Conservation (phyloP, 2,113 vertebrate species). For the Carlito syrichta region DNA sequence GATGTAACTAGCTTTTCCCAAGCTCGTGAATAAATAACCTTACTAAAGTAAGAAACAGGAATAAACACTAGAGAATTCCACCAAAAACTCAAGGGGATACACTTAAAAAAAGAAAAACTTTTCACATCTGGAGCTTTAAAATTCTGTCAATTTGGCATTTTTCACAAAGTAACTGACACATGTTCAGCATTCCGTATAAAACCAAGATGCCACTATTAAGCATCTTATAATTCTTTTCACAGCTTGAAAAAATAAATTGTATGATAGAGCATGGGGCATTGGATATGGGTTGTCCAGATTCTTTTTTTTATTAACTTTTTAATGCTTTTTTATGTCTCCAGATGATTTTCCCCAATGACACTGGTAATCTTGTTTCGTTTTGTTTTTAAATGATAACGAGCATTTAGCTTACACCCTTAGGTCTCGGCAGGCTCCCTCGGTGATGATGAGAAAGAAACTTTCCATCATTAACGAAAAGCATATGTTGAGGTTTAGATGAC, state of each 20-base stretch:
- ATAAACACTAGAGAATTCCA: neutral
- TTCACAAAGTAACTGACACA: neutral
- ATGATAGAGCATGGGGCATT: fast-evolving
- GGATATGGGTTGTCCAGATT: neutral
- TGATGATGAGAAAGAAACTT: neutral
- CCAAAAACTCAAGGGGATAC: neutral
- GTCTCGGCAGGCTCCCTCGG: neutral
- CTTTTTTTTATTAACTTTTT: neutral
- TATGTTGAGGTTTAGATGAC: neutral
- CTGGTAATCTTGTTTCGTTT: neutral
- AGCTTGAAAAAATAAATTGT: neutral
- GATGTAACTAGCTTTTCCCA: neutral
- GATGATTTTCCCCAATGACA: neutral
- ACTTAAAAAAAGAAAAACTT: no score
- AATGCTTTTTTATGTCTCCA: neutral
- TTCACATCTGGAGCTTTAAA: neutral
- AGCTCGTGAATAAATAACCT: neutral
- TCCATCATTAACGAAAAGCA: conserved; percentile 26
- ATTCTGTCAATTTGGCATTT: neutral
- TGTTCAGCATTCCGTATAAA: neutral
- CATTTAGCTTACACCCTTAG: neutral
- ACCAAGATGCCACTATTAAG: neutral
- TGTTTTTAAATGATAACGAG: neutral
- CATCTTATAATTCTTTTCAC: fast-evolving
- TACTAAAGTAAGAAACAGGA: neutral